Conservation (phyloP, 2,113 vertebrate genomes). For the Cricetomys ansorgei region DNA sequence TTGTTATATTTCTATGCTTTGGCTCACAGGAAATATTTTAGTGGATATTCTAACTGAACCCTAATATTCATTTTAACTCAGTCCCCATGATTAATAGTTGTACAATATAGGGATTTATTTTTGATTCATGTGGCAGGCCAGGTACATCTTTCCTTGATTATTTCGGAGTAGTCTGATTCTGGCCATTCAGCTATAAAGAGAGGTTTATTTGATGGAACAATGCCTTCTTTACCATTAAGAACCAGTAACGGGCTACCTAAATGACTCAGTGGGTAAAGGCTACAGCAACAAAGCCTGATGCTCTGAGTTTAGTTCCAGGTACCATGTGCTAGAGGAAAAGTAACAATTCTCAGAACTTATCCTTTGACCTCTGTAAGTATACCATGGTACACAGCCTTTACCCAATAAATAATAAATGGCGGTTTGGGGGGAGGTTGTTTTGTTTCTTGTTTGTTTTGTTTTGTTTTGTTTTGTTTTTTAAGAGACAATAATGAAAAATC, state of each 20-base stretch:
- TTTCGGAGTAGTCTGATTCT: constrained; percentile 18
- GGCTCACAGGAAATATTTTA: not conserved
- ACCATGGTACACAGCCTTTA: not conserved
- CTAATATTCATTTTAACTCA: not conserved
- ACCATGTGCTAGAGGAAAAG: not conserved
- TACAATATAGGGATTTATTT: no score
- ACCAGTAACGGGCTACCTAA: not conserved
- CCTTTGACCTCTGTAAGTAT: not conserved
- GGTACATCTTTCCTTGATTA: not conserved
- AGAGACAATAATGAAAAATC: no score
- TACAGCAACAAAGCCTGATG: no score
- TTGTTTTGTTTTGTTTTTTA: no score
- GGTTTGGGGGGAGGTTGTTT: no score
- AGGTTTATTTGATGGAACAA: not conserved
- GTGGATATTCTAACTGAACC: not conserved
- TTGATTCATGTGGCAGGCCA: not conserved
- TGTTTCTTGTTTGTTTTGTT: no score
- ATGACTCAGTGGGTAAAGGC: not conserved
- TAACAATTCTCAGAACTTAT: not conserved
- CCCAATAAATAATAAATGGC: no score
- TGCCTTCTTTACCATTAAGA: not conserved
- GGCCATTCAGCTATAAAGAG: not conserved
- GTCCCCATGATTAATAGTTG: not conserved
- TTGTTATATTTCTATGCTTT: not conserved
- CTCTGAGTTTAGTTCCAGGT: not conserved